phyloP scores from a whole-genome alignment of 2,888 invertebrate species.

The Agrilus mali region DNA sequence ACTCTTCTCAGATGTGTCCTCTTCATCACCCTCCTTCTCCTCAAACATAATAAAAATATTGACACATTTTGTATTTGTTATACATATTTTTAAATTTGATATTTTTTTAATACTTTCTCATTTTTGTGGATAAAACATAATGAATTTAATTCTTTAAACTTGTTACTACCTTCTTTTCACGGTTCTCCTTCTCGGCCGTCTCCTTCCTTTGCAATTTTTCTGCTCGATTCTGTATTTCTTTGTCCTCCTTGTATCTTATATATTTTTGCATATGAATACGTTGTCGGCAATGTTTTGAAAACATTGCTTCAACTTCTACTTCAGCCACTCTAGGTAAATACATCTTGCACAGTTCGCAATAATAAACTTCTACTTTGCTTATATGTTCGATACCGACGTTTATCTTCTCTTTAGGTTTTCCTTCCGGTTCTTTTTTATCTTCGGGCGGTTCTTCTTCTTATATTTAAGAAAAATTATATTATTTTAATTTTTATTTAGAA shows the following conservation, averaged over 20 bases:
- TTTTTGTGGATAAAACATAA: not conserved
- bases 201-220: constrained; percentile 53
- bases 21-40: constrained; percentile 18
- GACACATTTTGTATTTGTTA: not conserved
- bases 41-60: constrained; percentile 4
- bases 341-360: constrained; percentile 67
- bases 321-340: constrained; percentile 53
- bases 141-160: not conserved
- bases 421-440: constrained; percentile 27
- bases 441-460: constrained; percentile 33
- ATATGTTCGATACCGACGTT: constrained; percentile 68
- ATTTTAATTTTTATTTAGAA: constrained; percentile 14
- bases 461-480: constrained; percentile 19
- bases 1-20: constrained; percentile 4
- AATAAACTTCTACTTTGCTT: constrained; percentile 64
- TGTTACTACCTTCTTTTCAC: constrained; percentile 34
- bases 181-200: constrained; percentile 37
- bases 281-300: constrained; percentile 52
- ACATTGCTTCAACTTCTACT: constrained; percentile 34
- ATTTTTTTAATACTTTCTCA: too few relatives aligned
- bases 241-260: constrained; percentile 64
- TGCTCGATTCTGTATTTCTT: constrained; percentile 57
- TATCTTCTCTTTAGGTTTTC: constrained; percentile 48
- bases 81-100: not conserved
- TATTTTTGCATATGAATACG: constrained; percentile 66